Conservation (phyloP, 2,797 vertebrate species). For the Stomatorhinus walkeri region DNA sequence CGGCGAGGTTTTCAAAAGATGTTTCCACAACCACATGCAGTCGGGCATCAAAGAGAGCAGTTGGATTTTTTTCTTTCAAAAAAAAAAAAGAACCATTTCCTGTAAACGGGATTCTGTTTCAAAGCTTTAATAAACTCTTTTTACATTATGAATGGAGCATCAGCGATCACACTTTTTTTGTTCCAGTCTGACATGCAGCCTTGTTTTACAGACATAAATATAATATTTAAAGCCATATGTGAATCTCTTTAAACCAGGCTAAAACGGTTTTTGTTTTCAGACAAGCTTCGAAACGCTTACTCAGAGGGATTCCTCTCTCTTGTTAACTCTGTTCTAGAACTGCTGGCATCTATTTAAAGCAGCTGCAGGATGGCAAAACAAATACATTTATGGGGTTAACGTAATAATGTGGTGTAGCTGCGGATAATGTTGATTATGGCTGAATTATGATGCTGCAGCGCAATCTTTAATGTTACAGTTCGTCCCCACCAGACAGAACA, state of each 20-base stretch:
- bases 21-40: constrained; percentile 12
- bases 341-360: neutral
- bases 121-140: constrained; percentile 13
- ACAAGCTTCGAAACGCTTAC: neutral
- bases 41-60: constrained; percentile 2
- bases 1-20: neutral
- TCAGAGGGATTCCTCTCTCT: neutral
- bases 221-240: constrained; percentile 11
- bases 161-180: constrained; percentile 2
- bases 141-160: constrained; percentile 7
- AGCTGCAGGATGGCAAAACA: neutral
- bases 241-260: constrained; percentile 1
- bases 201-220: constrained; percentile 12
- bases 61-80: neutral
- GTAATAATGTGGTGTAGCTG: neutral
- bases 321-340: neutral
- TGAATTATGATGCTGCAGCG: neutral
- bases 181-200: neutral
- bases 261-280: neutral
- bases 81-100: constrained; percentile 9
- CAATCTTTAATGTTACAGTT: neutral
- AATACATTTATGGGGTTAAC: neutral
- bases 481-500: neutral
- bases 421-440: neutral
- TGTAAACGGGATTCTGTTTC: constrained; percentile 13